Evolutionary conservation across 2,888 invertebrate genomes (phyloP), one percentile per base, ranked within the genome.

Genomic region (Oscheius myriophilus): DNA sequence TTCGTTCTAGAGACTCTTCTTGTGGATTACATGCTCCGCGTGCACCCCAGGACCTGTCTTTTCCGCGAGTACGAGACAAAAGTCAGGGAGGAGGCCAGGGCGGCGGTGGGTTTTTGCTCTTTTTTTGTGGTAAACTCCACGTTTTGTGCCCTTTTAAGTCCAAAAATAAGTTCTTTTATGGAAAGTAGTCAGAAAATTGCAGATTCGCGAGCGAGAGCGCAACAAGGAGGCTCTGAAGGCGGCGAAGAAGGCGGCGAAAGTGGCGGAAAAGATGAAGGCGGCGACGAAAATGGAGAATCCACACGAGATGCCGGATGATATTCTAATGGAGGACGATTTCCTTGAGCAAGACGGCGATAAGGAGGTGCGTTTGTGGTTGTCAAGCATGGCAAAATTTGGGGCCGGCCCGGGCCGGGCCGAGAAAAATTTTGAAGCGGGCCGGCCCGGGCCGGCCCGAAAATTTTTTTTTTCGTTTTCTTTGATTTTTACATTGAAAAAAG

Each of bases 1-100:
- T n/a, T n/a, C n/a, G n/a, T n/a, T n/a, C n/a, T 25, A 49, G 68
- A 68, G 41, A 14, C 16, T 25, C 39, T 52, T 6, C 43, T 68
- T 16, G 55, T 68, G 18, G 46, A 53, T 46, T 62, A 63, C 43
- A 68, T 68, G 68, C 68, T 68, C 16, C 62, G 68, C 41, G 21
- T 68, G 7, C 62, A 68, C 45, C 54, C 68, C 1, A 23, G 62
- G n/a, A 62, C 61, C 11, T 62, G 68, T 25, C 55, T 68, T 9
- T 68, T 62, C 41, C 25, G 45, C 16, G 68, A 68, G 11, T 68
- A 54, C 21, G 68, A 68, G 23, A 25, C 43, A 12, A 51, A 43
- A 33, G 53, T 62, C 16, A 68, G 52, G 41, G 54, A 68, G 7
- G 68, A 61, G 23, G 68, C 68, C 21, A 26, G 18, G 25, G 26